A percentile compares a stretch with the other conserved stretches of the same genome.
Conservation (phyloP, 2,888 invertebrate species). For the Dyspetes luteomarginatus region DNA sequence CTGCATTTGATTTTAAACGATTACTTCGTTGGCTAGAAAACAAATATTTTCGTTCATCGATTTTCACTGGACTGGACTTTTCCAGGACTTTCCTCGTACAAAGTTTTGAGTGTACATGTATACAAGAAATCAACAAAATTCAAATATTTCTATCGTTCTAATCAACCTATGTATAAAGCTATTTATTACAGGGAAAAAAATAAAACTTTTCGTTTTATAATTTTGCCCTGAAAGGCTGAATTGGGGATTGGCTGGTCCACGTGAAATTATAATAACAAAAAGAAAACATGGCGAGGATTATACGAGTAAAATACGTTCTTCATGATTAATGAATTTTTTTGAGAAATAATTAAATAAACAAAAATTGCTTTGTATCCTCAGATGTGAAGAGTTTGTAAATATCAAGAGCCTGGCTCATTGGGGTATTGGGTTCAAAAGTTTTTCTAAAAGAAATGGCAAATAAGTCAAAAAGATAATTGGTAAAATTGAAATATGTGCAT, state of each 20-base stretch:
- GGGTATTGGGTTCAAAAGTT: too few species aligned
- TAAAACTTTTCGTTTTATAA: not conserved
- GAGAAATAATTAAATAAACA: too few species aligned
- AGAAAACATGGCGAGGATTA: too few species aligned
- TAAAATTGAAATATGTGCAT: constrained; percentile 32
- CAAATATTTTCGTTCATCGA: too few species aligned
- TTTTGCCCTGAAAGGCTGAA: not conserved
- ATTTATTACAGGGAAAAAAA: not conserved
- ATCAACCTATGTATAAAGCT: not conserved
- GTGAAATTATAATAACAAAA: too few species aligned
- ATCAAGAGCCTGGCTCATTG: too few species aligned
- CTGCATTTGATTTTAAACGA: too few species aligned
- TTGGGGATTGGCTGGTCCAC: not conserved
- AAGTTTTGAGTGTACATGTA: not conserved
- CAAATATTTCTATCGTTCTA: not conserved
- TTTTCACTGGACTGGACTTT: constrained; percentile 15
- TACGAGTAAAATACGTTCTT: too few species aligned
- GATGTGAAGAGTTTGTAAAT: too few species aligned
- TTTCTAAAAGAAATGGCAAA: not conserved
- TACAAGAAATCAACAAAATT: not conserved
- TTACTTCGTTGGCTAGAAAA: too few species aligned
- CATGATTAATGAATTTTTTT: too few species aligned
- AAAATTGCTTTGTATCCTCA: too few species aligned
- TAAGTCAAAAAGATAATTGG: not conserved
- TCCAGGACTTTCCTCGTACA: not conserved